A percentile compares a stretch with the other conserved stretches of the same genome.
Evolutionary conservation across 1,140 invertebrate genomes (phyloP).

Genomic region (Orchesella cincta): DNA sequence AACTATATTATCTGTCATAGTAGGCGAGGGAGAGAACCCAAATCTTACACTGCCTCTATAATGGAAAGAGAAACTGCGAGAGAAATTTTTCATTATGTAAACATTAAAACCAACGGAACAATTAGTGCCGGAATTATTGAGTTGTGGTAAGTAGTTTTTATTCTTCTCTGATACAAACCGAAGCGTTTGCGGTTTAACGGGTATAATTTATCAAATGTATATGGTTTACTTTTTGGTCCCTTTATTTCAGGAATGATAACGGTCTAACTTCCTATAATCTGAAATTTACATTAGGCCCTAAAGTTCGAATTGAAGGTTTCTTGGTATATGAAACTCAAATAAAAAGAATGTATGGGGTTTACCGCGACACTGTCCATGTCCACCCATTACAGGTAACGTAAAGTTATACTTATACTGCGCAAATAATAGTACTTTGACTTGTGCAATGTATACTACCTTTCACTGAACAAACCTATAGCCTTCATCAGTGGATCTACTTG

Average conservation of each 20-base stretch:
- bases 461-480: no score
- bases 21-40: not conserved
- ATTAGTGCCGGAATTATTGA: not conserved
- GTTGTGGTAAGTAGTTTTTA: not conserved
- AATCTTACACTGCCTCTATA: not conserved
- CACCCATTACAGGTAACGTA: no score
- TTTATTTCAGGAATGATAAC: not conserved
- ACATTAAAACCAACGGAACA: not conserved
- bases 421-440: no score
- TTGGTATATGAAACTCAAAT: not conserved
- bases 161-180: not conserved
- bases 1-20: no score
- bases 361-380: not conserved
- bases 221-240: no score
- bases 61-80: not conserved
- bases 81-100: constrained; percentile 5
- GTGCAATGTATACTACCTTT: no score
- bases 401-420: no score
- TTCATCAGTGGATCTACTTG: not conserved
- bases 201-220: no score
- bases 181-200: not conserved
- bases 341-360: not conserved
- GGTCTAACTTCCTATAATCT: not conserved
- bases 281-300: not conserved
- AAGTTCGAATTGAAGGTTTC: not conserved